A percentile compares a stretch with the other conserved stretches of the same genome.
phyloP scores from a whole-genome alignment of 2,888 invertebrate genomes.

The Venusia cambrica region DNA sequence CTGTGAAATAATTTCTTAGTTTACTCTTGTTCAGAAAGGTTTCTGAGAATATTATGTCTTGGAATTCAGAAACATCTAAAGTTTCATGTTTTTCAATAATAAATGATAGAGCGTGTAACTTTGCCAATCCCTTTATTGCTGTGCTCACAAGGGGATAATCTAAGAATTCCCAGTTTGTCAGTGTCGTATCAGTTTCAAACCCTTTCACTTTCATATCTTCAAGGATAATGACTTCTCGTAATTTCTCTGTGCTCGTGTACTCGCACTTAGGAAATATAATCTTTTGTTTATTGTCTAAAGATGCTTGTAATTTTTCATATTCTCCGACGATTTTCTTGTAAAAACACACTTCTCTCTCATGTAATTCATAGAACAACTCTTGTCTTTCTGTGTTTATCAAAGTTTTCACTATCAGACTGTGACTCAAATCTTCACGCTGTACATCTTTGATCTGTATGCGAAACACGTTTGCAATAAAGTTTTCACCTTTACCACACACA shows the following conservation, averaged over 20 bases:
- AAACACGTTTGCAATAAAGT: constrained; percentile 64
- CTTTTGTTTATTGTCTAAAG: constrained; percentile 37
- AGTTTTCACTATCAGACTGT: constrained; percentile 63
- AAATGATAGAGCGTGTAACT: constrained; percentile 63
- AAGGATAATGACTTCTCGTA: constrained; percentile 59
- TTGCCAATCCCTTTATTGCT: constrained; percentile 56
- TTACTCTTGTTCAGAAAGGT: constrained; percentile 58
- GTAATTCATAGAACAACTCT: constrained; percentile 60
- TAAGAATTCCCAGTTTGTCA: constrained; percentile 44
- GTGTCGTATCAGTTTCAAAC: constrained; percentile 47
- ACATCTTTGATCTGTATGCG: constrained; percentile 53
- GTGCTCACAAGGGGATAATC: constrained; percentile 42
- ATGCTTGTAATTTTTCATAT: constrained; percentile 47
- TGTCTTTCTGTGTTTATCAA: constrained; percentile 59
- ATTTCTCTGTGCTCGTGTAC: constrained; percentile 42
- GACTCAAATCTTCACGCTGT: constrained; percentile 36
- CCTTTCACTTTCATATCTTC: constrained; percentile 55
- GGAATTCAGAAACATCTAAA: constrained; percentile 43
- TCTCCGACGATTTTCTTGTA: constrained; percentile 51
- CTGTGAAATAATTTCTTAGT: constrained; percentile 54
- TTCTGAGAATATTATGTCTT: constrained; percentile 57
- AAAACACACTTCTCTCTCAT: constrained; percentile 58
- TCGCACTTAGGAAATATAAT: constrained; percentile 53
- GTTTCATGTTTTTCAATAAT: constrained; percentile 42
- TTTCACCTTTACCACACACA: constrained; percentile 56